Evolutionary conservation across 2,113 vertebrate species (phyloP).

Genomic region (Geothlypis trichas): DNA sequence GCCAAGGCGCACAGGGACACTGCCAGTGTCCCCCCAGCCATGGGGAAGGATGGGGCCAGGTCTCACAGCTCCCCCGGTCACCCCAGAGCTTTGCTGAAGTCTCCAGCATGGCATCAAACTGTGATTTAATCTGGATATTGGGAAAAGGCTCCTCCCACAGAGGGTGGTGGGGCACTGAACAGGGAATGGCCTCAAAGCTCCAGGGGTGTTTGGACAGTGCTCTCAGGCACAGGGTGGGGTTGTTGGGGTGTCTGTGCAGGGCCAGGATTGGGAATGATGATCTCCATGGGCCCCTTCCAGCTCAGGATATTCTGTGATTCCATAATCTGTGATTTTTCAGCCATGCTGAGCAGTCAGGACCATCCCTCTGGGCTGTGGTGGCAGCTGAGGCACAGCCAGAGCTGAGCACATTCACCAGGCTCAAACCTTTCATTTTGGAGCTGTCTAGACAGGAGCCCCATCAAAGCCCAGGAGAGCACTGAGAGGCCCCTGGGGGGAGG

Average conservation of each 20-base stretch:
- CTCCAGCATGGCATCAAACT: neutral
- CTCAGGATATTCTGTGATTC: neutral
- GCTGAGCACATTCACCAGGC: neutral
- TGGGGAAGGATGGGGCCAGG: fast-evolving
- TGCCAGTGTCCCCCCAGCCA: fast-evolving
- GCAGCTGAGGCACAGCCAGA: fast-evolving
- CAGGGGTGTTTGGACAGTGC: fast-evolving
- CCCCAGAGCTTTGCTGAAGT: neutral
- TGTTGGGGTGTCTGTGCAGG: neutral
- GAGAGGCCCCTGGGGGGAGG: neutral
- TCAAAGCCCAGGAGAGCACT: neutral
- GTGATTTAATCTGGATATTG: neutral
- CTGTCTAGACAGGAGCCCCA: neutral
- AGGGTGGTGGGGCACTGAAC: neutral
- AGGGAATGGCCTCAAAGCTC: neutral
- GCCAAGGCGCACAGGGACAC: neutral
- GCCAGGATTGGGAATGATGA: neutral
- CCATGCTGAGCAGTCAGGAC: neutral
- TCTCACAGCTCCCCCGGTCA: neutral
- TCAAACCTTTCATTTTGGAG: slow-evolving; percentile 4
- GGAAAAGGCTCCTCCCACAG: neutral
- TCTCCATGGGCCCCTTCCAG: neutral
- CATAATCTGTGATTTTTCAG: neutral
- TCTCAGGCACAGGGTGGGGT: neutral
- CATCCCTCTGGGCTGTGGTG: fast-evolving